Percentiles rank a stretch among this genome's conserved stretches.
Evolutionary conservation across 2,113 vertebrate genomes (phyloP).

Genomic region (Probosciger aterrimus): DNA sequence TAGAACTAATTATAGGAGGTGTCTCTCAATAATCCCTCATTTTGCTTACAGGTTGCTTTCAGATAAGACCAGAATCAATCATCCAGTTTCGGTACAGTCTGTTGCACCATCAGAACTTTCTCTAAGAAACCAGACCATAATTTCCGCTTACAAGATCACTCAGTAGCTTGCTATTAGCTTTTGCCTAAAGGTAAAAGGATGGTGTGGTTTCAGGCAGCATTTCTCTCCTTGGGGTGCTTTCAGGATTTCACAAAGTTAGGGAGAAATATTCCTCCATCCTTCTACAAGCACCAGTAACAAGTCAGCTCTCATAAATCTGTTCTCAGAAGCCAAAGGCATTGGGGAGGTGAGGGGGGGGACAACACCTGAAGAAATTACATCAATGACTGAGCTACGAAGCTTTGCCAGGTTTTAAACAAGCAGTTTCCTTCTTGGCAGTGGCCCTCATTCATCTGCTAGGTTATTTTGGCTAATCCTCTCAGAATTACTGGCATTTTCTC

Average conservation of each 20-base stretch:
- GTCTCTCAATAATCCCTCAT: neutral
- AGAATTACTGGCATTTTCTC: neutral
- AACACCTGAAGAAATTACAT: neutral
- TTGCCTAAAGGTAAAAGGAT: neutral
- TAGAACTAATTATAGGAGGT: neutral
- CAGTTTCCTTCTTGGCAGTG: neutral
- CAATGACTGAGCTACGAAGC: neutral
- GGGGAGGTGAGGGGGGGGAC: accelerated
- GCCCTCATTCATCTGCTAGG: neutral
- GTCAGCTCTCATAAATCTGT: neutral
- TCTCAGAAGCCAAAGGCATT: neutral
- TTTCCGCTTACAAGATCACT: neutral
- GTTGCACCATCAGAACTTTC: slow-evolving; percentile 10
- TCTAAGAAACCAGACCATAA: neutral
- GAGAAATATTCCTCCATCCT: neutral
- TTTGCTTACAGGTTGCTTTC: neutral
- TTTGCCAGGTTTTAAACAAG: neutral
- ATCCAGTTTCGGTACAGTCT: neutral
- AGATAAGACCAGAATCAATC: neutral
- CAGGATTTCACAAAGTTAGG: neutral
- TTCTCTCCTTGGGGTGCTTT: neutral
- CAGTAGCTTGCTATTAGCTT: neutral
- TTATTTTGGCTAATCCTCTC: neutral
- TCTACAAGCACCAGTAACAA: neutral
- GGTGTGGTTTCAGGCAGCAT: neutral